phyloP scores from a whole-genome alignment of 1,140 invertebrate species.

The Archegozetes longisetosus region DNA sequence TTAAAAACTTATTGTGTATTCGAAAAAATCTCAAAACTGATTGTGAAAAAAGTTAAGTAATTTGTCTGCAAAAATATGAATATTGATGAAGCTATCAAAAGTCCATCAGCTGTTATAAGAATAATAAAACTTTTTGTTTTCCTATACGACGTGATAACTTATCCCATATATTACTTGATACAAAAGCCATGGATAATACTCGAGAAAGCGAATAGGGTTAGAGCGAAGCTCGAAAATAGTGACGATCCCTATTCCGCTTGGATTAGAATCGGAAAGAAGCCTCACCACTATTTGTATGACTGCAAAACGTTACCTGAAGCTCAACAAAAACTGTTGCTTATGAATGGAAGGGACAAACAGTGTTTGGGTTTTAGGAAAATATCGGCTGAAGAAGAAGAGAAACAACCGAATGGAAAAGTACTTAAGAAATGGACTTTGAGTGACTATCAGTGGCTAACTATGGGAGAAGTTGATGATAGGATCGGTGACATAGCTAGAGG shows the following conservation, averaged over 20 bases:
- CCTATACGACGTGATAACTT: slow-evolving; percentile 71
- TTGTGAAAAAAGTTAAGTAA: too few relatives aligned
- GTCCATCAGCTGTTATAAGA: too few relatives aligned
- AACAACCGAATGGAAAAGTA: slow-evolving; percentile 75
- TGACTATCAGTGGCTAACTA: slow-evolving; percentile 82
- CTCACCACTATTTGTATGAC: slow-evolving; percentile 31
- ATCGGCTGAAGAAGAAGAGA: slow-evolving; percentile 45
- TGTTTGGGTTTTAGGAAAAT: slow-evolving; percentile 7
- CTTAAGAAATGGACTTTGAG: slow-evolving; percentile 47
- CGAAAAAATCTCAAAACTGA: too few relatives aligned
- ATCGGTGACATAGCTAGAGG: slow-evolving; percentile 59
- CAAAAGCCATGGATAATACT: slow-evolving; percentile 60
- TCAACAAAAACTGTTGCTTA: slow-evolving; percentile 53
- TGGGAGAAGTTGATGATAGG: slow-evolving; percentile 53
- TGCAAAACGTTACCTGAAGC: slow-evolving; percentile 74
- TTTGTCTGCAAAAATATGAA: too few relatives aligned
- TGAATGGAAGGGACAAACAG: slow-evolving; percentile 31
- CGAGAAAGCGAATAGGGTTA: not conserved
- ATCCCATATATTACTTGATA: slow-evolving; percentile 67
- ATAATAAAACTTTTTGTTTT: slow-evolving; percentile 29
- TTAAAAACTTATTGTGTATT: too few relatives aligned
- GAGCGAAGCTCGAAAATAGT: slow-evolving; percentile 3
- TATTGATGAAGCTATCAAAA: too few relatives aligned
- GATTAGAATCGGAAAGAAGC: not conserved
- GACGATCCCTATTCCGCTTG: slow-evolving; percentile 13